These are phyloP conservation scores for Geotrypetes seraphini DNA, from an alignment of 2,797 vertebrate genomes.

Conservation along the genomic window DNA sequence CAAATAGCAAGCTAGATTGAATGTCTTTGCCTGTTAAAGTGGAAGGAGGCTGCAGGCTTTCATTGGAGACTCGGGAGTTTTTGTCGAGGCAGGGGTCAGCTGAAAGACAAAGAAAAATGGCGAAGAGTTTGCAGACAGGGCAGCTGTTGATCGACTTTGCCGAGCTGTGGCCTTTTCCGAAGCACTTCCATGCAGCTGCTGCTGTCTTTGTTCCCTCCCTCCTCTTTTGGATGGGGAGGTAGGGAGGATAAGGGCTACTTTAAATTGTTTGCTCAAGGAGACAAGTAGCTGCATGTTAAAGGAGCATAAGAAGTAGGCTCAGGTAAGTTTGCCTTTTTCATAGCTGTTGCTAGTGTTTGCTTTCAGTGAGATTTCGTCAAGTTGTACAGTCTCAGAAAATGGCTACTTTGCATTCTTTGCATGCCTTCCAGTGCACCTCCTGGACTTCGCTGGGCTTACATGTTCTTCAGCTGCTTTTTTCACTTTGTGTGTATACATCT, in stretches of 20 bases:
- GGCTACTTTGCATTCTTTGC: conserved; percentile 53
- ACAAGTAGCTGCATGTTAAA: conserved; percentile 44
- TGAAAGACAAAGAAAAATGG: conserved; percentile 82
- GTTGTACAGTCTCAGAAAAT: conserved; percentile 53
- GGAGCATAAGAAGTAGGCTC: conserved; percentile 29
- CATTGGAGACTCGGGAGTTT: conserved; percentile 72
- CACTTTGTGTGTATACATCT: background rate
- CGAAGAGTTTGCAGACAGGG: conserved; percentile 40
- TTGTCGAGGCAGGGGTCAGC: conserved; percentile 75
- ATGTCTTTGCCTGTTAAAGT: conserved; percentile 92
- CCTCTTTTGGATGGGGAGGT: conserved; percentile 30
- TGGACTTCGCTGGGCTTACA: conserved; percentile 39
- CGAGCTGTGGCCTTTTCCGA: conserved; percentile 38
- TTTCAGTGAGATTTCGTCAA: conserved; percentile 40
- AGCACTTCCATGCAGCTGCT: conserved; percentile 41
- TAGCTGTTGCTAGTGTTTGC: conserved; percentile 29
- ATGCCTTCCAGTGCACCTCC: conserved; percentile 48
- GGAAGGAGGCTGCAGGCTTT: conserved; percentile 73
- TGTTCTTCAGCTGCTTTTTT: conserved; percentile 19
- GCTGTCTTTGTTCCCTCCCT: conserved; percentile 46
- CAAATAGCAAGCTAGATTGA: conserved; percentile 92
- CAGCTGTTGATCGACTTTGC: conserved; percentile 20
- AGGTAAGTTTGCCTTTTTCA: conserved; percentile 46
- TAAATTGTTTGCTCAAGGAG: conserved; percentile 43
- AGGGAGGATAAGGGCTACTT: conserved; percentile 33